Percentiles rank a stretch among this genome's conserved stretches.
These are phyloP conservation scores for Telenomus remus DNA, from an alignment of 1,140 invertebrate genomes.

Conservation along the genomic window DNA sequence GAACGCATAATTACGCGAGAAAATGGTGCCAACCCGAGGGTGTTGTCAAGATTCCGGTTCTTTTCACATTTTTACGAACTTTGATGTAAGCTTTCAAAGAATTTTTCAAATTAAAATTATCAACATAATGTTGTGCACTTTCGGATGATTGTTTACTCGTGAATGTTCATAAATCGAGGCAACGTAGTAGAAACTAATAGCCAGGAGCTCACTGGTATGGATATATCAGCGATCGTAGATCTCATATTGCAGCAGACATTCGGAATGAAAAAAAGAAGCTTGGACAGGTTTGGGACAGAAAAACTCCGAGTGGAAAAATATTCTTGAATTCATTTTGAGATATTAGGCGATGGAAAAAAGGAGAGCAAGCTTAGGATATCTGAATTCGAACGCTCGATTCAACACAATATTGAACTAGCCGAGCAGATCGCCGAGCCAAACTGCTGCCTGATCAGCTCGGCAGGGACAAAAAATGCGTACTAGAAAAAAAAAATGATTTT, in stretches of 20 bases:
- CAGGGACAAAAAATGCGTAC: conserved; percentile 1
- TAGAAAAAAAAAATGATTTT: neutral
- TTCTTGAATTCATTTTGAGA: conserved; percentile 39
- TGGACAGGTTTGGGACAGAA: conserved; percentile 18
- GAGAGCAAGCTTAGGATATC: conserved; percentile 23
- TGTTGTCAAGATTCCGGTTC: conserved; percentile 13
- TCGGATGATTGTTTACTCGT: conserved; percentile 53
- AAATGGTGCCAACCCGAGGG: conserved; percentile 53
- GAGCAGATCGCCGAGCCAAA: conserved; percentile 26
- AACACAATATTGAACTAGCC: conserved; percentile 62
- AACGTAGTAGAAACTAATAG: conserved; percentile 69
- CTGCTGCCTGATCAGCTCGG: conserved; percentile 5
- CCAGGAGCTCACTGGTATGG: conserved; percentile 42
- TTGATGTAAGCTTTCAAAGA: too few species aligned
- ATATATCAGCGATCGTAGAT: conserved; percentile 39
- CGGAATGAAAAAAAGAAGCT: conserved; percentile 12
- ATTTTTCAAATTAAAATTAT: too few species aligned
- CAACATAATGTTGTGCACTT: too few species aligned
- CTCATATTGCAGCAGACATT: conserved; percentile 44
- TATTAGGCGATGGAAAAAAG: conserved; percentile 37
- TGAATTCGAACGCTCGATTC: conserved; percentile 31
- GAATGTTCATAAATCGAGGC: conserved; percentile 71
- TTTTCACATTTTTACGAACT: neutral
- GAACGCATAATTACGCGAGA: conserved; percentile 61
- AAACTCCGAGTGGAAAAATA: conserved; percentile 17